Conservation (phyloP, 1,140 invertebrate genomes). For the Ectropis grisescens region DNA sequence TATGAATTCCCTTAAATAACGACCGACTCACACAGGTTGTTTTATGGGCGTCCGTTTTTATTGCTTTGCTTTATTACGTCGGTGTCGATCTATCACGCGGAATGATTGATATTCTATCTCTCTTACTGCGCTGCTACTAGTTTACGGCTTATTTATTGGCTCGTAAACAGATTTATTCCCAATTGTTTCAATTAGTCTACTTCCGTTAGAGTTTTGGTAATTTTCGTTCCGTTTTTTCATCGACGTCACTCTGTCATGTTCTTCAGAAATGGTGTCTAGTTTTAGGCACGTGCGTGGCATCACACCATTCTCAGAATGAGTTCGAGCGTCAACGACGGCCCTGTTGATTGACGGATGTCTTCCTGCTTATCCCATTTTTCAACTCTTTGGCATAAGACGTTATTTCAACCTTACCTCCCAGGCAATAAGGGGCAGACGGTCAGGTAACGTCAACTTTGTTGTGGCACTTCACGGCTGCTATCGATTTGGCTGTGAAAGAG, state of each 20-base stretch:
- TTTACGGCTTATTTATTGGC: constrained; percentile 10
- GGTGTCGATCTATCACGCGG: constrained; percentile 16
- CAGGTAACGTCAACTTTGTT: constrained; percentile 5
- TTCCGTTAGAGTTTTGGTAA: not conserved
- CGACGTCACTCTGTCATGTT: constrained; percentile 10
- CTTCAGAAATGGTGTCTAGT: constrained; percentile 1
- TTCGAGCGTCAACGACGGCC: constrained; percentile 27
- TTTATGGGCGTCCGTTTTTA: constrained; percentile 29
- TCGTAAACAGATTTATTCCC: constrained; percentile 1
- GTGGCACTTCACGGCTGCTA: constrained; percentile 20
- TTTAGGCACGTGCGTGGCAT: constrained; percentile 21
- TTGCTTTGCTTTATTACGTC: constrained; percentile 20
- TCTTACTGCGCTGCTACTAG: constrained; percentile 5
- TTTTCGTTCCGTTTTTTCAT: constrained; percentile 11
- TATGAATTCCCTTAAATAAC: constrained; percentile 47
- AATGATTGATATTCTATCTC: constrained; percentile 20
- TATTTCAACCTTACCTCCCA: constrained; percentile 10
- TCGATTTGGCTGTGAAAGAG: constrained; percentile 25
- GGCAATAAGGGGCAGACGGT: constrained; percentile 4
- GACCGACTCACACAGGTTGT: constrained; percentile 27
- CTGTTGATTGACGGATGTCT: constrained; percentile 45
- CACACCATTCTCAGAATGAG: constrained; percentile 32
- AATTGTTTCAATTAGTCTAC: not conserved
- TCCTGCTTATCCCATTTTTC: constrained; percentile 22
- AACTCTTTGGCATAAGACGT: not conserved